A percentile compares a stretch with the other conserved stretches of the same genome.
phyloP scores from a whole-genome alignment of 2,888 invertebrate genomes.

The Drosophila gaucha region DNA sequence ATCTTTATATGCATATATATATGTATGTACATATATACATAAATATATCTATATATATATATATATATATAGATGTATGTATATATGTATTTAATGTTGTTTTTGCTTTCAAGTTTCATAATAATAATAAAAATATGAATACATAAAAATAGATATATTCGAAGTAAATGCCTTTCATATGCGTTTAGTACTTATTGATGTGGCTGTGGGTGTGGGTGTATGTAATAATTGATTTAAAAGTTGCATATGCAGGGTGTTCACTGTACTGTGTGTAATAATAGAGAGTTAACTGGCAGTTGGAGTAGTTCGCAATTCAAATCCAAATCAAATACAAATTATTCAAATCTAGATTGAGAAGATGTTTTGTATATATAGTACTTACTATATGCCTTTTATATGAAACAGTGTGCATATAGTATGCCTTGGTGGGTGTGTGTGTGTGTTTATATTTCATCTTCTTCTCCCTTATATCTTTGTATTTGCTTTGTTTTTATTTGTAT shows the following conservation, averaged over 20 bases:
- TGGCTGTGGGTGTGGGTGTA: constrained; percentile 12
- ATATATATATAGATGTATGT: constrained; percentile 15
- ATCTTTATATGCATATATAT: constrained; percentile 11
- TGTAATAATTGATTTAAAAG: constrained; percentile 1
- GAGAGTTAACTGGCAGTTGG: constrained; percentile 34
- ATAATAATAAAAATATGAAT: constrained; percentile 54
- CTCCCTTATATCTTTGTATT: constrained; percentile 14
- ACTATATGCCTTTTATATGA: constrained; percentile 72
- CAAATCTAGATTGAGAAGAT: constrained; percentile 22
- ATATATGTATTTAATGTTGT: constrained; percentile 22
- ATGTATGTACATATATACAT: constrained; percentile 4
- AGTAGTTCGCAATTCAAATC: constrained; percentile 33
- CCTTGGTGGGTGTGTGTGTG: constrained; percentile 75
- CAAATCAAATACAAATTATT: constrained; percentile 27
- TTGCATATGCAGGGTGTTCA: constrained; percentile 59
- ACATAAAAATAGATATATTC: constrained; percentile 56
- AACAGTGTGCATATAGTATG: constrained; percentile 78
- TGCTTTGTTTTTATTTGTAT: too few relatives aligned
- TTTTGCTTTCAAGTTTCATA: constrained; percentile 35
- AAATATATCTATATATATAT: constrained; percentile 22
- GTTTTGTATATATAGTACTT: constrained; percentile 33
- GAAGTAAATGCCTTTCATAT: constrained; percentile 70
- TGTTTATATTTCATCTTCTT: constrained; percentile 24
- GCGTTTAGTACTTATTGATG: constrained; percentile 52
- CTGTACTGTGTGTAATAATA: constrained; percentile 30